Base-by-base conservation (phyloP, 2,888 invertebrate species). In the Dryobotodes eremita region DNA sequence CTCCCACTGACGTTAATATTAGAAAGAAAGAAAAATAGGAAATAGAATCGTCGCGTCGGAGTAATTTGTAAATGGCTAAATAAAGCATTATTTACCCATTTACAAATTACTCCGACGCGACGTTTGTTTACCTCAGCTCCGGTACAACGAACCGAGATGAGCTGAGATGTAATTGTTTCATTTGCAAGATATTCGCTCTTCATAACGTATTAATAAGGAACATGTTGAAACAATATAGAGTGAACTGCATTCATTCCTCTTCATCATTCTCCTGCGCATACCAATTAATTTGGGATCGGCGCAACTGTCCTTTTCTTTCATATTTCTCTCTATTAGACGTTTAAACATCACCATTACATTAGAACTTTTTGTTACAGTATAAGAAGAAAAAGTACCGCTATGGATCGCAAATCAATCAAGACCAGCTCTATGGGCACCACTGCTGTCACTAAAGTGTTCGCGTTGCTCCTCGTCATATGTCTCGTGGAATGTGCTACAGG, bases 401-500 rank as follows among this genome's bases (percentile, higher is more conserved):
- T 93, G 92, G 91, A 92, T 80, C 84, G 89, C 88, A 80, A 90
- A 84, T 70, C 74, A 78, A 87, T 79, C 88, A 90, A 87, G 80
- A 82, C 79, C 62, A 85, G 89, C 66, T 81, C 89, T 26, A 78
- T 90, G 36, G 87, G 90, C n/a, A 91, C 90, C 57, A 87, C 92
- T 2, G 92, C 93, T 10, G 92, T 92, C 55, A 92, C 96, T 65
- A 94, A 96, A 83, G 91, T 97, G 66, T 93, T 97, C n/a, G 93
- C 96, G 36, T 89, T 97, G 50, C 93, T 97, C 59, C 94, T 97
- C 77, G 93, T 97, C 79, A 95, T 97, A 85, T 97, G 97, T 86
- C 96, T 97, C 80, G 97, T 97, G 36, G 97, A 97, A 90, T 97
- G 97, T 87, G 97, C 97, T 79, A 96, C 97, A 94, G 97, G 98